Evolutionary conservation across 1,140 invertebrate genomes (phyloP).

Genomic region (Drosophila navojoa): DNA sequence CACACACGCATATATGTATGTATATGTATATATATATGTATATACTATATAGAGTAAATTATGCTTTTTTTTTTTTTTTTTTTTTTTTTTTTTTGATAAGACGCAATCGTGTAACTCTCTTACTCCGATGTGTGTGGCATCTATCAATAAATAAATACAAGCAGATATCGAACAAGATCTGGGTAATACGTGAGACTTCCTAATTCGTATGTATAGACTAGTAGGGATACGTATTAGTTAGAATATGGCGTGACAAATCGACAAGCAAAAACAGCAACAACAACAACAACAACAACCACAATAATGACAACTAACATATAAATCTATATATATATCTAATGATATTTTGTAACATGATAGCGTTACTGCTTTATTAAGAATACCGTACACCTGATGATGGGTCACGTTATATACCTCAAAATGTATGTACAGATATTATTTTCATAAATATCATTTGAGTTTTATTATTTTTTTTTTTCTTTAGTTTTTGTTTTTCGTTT

Average conservation of each 20-base stretch:
- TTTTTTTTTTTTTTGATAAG: constrained; percentile 34
- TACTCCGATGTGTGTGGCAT: constrained; percentile 16
- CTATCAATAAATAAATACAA: constrained; percentile 20
- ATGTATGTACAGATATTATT: constrained; percentile 52
- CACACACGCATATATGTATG: constrained; percentile 34
- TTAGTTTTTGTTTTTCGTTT: constrained; percentile 36
- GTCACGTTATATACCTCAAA: constrained; percentile 52
- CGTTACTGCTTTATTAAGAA: constrained; percentile 28
- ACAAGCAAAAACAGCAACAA: not conserved
- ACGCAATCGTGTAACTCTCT: constrained; percentile 11
- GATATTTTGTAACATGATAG: constrained; percentile 18
- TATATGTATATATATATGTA: constrained; percentile 51
- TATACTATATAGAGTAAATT: constrained; percentile 41
- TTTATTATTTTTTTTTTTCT: constrained; percentile 9
- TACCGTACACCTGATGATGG: constrained; percentile 39
- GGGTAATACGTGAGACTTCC: constrained; percentile 25
- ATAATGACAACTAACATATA: constrained; percentile 1
- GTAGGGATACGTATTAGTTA: constrained; percentile 35
- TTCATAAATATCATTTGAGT: constrained; percentile 19
- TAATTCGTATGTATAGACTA: constrained; percentile 26
- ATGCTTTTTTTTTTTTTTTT: constrained; percentile 42
- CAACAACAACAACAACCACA: not conserved
- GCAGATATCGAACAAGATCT: constrained; percentile 22
- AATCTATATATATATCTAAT: constrained; percentile 9
- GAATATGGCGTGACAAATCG: constrained; percentile 40